These are phyloP conservation scores for Polietes domitor DNA, from an alignment of 2,888 invertebrate species.

Conservation along the genomic window DNA sequence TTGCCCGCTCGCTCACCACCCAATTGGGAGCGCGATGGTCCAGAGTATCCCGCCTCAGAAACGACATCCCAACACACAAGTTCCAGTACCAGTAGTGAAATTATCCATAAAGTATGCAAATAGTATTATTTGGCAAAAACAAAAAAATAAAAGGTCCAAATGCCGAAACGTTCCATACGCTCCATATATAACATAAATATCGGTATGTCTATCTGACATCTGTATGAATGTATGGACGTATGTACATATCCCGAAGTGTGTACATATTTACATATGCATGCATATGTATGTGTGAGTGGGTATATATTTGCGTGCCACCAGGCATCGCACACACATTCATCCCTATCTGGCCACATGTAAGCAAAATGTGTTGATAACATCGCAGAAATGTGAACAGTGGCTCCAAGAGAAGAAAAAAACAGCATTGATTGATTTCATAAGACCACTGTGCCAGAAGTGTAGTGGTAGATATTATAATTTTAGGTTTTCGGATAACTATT, in stretches of 20 bases:
- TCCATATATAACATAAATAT: background rate
- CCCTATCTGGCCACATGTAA: background rate
- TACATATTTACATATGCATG: background rate
- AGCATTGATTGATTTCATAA: too few relatives aligned
- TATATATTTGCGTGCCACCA: background rate
- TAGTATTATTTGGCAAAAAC: slow-evolving; percentile 2
- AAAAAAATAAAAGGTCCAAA: background rate
- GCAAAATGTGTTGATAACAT: slow-evolving; percentile 19
- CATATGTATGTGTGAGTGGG: background rate
- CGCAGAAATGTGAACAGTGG: slow-evolving; percentile 15
- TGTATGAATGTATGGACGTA: background rate
- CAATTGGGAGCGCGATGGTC: too few relatives aligned
- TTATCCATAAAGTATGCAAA: slow-evolving; percentile 24
- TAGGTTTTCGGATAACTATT: too few relatives aligned
- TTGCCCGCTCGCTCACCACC: background rate
- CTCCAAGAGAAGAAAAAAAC: too few relatives aligned
- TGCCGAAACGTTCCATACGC: background rate
- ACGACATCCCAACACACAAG: background rate
- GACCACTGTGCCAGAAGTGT: too few relatives aligned
- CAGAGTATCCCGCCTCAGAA: background rate
- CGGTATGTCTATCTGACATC: background rate
- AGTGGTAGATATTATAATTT: too few relatives aligned
- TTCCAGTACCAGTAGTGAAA: background rate
- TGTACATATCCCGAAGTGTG: background rate
- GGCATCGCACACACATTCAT: background rate